These are phyloP conservation scores for Dromiciops gliroides DNA, from an alignment of 2,113 vertebrate species.

Conservation along the genomic window DNA sequence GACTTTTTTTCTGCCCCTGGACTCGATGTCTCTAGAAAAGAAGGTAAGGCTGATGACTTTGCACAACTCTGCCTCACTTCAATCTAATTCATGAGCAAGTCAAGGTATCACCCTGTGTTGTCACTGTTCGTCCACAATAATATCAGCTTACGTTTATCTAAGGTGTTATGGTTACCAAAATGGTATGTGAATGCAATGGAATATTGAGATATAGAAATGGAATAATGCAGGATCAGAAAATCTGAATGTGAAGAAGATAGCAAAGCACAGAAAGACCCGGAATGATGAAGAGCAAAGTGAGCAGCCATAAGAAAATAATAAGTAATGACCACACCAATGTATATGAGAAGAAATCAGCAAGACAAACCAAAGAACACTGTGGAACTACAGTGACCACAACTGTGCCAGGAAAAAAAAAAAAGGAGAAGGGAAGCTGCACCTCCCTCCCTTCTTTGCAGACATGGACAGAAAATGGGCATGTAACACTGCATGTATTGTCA, in stretches of 20 bases:
- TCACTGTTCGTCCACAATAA: background rate
- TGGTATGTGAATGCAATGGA: background rate
- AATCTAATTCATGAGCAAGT: too few relatives aligned
- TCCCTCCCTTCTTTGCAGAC: background rate
- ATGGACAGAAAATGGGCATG: background rate
- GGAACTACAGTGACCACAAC: background rate
- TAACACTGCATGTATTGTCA: background rate
- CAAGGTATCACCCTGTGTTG: too few relatives aligned
- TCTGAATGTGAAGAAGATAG: background rate
- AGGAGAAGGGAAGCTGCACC: background rate
- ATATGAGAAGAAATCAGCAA: background rate
- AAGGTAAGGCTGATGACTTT: too few relatives aligned
- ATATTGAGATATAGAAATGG: background rate
- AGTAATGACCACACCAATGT: background rate
- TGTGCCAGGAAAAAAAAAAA: background rate
- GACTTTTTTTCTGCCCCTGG: too few relatives aligned
- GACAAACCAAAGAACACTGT: background rate
- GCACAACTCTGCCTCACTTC: too few relatives aligned
- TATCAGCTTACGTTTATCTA: background rate
- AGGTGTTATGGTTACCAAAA: background rate
- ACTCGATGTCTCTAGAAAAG: too few relatives aligned
- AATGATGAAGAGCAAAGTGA: background rate
- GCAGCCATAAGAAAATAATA: background rate
- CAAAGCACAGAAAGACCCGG: background rate
- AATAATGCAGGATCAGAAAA: background rate